These are phyloP conservation scores for Brachypterus glaber DNA, from an alignment of 2,888 invertebrate genomes.

Conservation along the genomic window DNA sequence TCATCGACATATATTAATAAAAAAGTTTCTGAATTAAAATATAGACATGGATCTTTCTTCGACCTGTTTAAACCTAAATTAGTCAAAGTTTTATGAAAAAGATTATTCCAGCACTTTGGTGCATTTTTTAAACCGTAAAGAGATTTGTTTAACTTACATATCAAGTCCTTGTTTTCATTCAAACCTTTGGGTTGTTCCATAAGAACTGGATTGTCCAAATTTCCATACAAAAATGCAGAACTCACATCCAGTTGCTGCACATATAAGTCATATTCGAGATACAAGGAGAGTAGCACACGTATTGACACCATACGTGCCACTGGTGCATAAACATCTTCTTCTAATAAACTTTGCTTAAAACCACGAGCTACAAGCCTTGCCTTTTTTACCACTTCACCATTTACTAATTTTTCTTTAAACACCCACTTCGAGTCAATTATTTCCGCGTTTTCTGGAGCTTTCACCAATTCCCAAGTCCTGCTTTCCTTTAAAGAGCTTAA, in stretches of 20 bases:
- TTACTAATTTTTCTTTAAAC: neutral
- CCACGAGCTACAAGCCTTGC: neutral
- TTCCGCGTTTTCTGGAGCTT: neutral
- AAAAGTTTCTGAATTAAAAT: neutral
- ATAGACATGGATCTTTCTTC: neutral
- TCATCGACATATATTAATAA: conserved; percentile 13
- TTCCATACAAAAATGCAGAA: neutral
- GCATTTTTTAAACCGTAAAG: neutral
- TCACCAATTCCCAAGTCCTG: neutral
- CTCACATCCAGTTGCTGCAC: neutral
- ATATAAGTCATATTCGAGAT: neutral
- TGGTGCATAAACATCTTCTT: neutral
- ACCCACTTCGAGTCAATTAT: neutral
- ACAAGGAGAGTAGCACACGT: neutral
- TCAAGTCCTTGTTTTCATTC: conserved; percentile 1
- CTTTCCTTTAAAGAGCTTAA: neutral
- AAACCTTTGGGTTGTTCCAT: neutral
- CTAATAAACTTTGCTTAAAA: neutral
- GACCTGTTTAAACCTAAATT: neutral
- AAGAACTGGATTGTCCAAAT: no score
- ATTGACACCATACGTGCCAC: neutral
- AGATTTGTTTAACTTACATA: neutral
- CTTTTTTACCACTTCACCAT: neutral
- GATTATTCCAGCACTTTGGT: neutral
- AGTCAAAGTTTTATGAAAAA: neutral